Base-by-base conservation (phyloP, 2,888 invertebrate genomes). In the Drosophila hamatofila region DNA sequence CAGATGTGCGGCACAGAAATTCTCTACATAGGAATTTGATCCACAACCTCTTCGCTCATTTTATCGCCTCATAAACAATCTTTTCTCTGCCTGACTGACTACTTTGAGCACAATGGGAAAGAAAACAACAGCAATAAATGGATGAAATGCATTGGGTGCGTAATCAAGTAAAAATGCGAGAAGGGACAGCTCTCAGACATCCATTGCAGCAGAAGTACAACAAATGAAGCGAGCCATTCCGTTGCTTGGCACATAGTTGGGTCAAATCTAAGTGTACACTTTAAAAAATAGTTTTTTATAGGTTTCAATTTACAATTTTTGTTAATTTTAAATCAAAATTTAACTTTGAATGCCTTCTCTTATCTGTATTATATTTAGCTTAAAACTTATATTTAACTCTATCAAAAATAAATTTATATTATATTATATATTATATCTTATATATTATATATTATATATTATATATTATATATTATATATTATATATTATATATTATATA, bases 21-120 rank as follows among this genome's bases (percentile, higher is more conserved):
- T 58, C 54, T 67, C 25, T 35, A 46, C 59, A 68, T 57, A 48
- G 61, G 69, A 61, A 76, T 70, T 70, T 75, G 46, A 70, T 56
- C 59, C 61, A 56, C 61, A 62, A 58, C 46, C 58, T 30, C 62
- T 41, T 42, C 51, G 59, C 59, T 65, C 55, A 63, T 64, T 80
- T 69, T 72, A 78, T 78, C 77, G 62, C 78, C 60, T 73, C 69
- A 69, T 73, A 78, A 80, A 78, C 69, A 77, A 78, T 75, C 61
- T 77, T 65, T 59, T 60, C 63, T 57, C 51, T 60, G 72, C 39
- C 68, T 66, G 41, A 51, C 49, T 44, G 59, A 57, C 57, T 49
- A 35, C 49, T 62, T 66, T 37, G 57, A 73, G 51, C 54, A 69
- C 57, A 64, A 76, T 61, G 59, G 54, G 30, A 30, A 30, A 30